Base-by-base conservation (phyloP, 2,113 vertebrate genomes). In the Saccopteryx bilineata region DNA sequence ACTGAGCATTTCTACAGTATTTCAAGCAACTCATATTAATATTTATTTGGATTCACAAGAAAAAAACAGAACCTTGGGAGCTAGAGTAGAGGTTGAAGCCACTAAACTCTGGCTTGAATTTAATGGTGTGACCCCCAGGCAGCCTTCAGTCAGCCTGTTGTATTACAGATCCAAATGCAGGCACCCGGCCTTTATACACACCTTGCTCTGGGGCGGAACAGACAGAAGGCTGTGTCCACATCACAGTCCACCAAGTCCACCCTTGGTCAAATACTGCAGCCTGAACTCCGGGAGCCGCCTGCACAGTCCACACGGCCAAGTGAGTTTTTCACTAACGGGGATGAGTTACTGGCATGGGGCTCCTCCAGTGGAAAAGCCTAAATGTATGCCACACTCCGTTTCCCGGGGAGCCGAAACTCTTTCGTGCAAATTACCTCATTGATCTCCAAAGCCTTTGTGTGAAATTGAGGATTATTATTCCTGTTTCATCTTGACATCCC, bases 391-490 rank as follows among this genome's bases (percentile, higher is more conserved):
- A 46, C 9, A 17, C 48, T 84, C 81, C 87, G 61, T 76, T 87
- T 95, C 66, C 75, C 11, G n/a, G 74, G 68, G 63, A 96, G 80
- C 72, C 66, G 13, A 84, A 72, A 91, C 83, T 75, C 65, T 93
- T 92, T 95, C 87, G 79, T 72, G 60, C 79, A 93, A 92, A 95
- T 96, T 52, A 96, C 82, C 81, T 86, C 92, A 94, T 87, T 82
- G 84, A 93, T 97, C 84, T 63, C 85, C 68, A 74, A 78, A 96
- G 90, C 87, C 63, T 85, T 87, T 19, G n/a, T 13, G 48, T 87
- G 71, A 92, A 66, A 96, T 76, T 96, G 61, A 82, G 90, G 85
- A 95, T 92, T 78, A 92, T 95, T 94, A 90, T 93, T 93, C 95
- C 69, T 95, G 81, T 93, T 92, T 95, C 58, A 87, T 69, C 23